Percentiles rank a stretch among this genome's conserved stretches.
Conservation (phyloP, 2,888 invertebrate genomes). For the Chelonus formosanus region DNA sequence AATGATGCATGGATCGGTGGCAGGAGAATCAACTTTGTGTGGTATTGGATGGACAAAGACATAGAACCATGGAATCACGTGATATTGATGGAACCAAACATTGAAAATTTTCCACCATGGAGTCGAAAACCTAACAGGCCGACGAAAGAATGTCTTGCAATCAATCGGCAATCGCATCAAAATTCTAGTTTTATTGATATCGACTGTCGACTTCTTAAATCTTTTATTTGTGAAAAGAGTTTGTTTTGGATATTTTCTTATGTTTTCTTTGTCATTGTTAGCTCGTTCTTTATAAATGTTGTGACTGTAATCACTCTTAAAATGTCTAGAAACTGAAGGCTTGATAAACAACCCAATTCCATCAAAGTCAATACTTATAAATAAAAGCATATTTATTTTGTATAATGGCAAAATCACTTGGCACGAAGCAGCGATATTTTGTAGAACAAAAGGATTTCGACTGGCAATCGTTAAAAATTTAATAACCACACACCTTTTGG, state of each 20-base stretch:
- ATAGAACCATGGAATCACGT: conserved; percentile 40
- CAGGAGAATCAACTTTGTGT: conserved; percentile 41
- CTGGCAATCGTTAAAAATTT: conserved; percentile 66
- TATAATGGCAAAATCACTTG: conserved; percentile 66
- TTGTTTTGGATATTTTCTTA: conserved; percentile 6
- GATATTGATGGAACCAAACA: conserved; percentile 65
- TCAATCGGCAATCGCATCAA: conserved; percentile 67
- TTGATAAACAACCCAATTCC: conserved; percentile 44
- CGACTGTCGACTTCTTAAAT: conserved; percentile 66
- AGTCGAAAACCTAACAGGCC: conserved; percentile 62
- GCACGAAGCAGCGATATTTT: conserved; percentile 67
- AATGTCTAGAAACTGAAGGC: conserved; percentile 36
- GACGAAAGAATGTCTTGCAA: conserved; percentile 64
- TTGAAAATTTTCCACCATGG: conserved; percentile 66
- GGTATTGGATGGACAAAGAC: conserved; percentile 45
- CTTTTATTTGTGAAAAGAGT: conserved; percentile 68
- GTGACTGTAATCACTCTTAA: background rate
- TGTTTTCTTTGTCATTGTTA: background rate
- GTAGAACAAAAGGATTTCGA: conserved; percentile 65
- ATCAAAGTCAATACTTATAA: conserved; percentile 45
- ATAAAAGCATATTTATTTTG: conserved; percentile 63
- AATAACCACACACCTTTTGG: conserved; percentile 57
- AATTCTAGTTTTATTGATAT: conserved; percentile 68
- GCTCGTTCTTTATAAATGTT: background rate
- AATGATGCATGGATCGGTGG: conserved; percentile 52